Conservation (phyloP, 2,113 vertebrate species). For the Mus pahari region DNA sequence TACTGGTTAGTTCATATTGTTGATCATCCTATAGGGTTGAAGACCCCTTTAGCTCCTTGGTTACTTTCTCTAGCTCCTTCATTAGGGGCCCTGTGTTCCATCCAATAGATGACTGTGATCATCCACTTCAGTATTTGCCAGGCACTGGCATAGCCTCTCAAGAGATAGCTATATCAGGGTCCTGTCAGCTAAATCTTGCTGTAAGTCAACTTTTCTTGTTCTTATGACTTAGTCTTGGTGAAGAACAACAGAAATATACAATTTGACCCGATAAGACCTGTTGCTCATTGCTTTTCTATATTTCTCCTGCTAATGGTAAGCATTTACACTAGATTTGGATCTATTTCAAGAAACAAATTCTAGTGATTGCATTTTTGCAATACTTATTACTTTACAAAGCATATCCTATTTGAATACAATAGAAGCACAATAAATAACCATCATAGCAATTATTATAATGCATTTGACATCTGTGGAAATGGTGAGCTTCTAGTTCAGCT, state of each 20-base stretch:
- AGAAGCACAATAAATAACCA: conserved; percentile 68
- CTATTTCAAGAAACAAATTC: conserved; percentile 77
- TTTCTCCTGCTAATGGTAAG: conserved; percentile 35
- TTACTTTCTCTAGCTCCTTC: no score
- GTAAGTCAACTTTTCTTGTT: neutral
- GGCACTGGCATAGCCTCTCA: no score
- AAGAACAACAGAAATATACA: conserved; percentile 25
- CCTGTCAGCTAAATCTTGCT: no score
- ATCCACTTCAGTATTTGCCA: no score
- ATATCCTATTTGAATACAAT: conserved; percentile 65
- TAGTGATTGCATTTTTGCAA: conserved; percentile 71
- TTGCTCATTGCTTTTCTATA: neutral
- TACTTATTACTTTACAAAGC: conserved; percentile 70
- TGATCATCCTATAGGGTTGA: no score
- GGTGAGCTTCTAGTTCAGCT: neutral
- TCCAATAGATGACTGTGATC: no score
- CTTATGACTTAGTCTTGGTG: neutral
- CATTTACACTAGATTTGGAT: conserved; percentile 63
- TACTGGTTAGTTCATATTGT: no score
- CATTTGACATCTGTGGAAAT: conserved; percentile 66
- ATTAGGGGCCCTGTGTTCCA: no score
- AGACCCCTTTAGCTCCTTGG: no score
- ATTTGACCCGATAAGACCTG: neutral
- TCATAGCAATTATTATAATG: conserved; percentile 66
- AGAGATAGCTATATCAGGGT: no score